A percentile compares a stretch with the other conserved stretches of the same genome.
phyloP scores from a whole-genome alignment of 2,888 invertebrate species.

The Leptinotarsa rubiginosa region DNA sequence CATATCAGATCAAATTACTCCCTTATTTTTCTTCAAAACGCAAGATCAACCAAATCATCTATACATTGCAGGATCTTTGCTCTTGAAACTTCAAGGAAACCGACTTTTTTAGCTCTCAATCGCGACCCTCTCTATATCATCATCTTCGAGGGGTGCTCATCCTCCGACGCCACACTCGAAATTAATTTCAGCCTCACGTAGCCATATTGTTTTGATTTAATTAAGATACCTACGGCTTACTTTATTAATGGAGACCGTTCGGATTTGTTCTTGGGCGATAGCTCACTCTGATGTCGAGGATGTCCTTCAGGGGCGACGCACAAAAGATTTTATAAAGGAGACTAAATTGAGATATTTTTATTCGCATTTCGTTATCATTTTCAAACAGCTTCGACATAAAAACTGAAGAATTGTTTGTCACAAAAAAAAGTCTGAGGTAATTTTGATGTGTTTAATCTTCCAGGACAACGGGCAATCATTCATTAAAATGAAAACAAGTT shows the following conservation, averaged over 20 bases:
- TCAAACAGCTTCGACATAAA: no score
- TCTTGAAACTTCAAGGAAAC: conserved; percentile 9
- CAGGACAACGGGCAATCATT: no score
- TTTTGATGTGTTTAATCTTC: no score
- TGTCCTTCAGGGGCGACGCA: conserved; percentile 12
- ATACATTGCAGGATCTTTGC: background rate
- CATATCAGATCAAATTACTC: no score
- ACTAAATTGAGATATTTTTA: no score
- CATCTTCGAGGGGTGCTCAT: conserved; percentile 29
- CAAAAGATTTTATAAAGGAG: background rate
- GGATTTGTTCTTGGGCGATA: conserved; percentile 40
- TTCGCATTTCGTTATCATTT: no score
- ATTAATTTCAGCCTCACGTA: conserved; percentile 64
- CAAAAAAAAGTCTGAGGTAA: no score
- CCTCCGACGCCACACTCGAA: conserved; percentile 49
- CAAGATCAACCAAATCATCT: background rate
- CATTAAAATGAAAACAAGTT: no score
- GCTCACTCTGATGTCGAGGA: conserved; percentile 16
- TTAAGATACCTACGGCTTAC: conserved; percentile 63
- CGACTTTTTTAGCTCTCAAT: conserved; percentile 5
- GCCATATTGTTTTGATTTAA: conserved; percentile 66
- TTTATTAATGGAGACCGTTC: conserved; percentile 58
- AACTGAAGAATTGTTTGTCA: no score
- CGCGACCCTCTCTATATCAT: conserved; percentile 21
- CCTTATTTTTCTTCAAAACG: no score